phyloP scores from a whole-genome alignment of 2,797 vertebrate genomes.

The Graptemys geographica region DNA sequence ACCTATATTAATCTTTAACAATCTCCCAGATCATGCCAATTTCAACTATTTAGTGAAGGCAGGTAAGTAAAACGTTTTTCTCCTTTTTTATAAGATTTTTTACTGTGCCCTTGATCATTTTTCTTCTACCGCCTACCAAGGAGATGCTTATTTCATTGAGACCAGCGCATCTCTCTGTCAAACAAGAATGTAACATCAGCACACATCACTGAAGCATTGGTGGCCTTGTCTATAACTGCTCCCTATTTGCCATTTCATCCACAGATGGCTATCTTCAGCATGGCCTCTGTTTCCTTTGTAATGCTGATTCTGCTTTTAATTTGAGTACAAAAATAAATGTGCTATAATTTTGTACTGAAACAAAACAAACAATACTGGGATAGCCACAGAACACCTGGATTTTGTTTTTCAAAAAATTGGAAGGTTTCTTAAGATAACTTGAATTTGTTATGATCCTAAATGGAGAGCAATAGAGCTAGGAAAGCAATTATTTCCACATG shows the following conservation, averaged over 20 bases:
- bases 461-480: constrained; percentile 38
- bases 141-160: not conserved
- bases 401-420: constrained; percentile 60
- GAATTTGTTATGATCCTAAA: constrained; percentile 53
- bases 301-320: constrained; percentile 54
- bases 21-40: not conserved
- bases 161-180: not conserved
- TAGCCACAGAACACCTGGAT: constrained; percentile 30
- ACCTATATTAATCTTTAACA: not conserved
- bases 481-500: constrained; percentile 56
- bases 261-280: constrained; percentile 14
- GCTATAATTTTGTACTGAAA: constrained; percentile 41
- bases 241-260: not conserved
- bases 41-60: too few species aligned
- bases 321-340: constrained; percentile 57
- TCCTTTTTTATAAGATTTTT: not conserved
- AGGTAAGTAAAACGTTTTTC: not conserved
- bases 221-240: not conserved
- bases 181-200: not conserved
- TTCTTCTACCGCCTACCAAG: not conserved
- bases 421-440: constrained; percentile 48
- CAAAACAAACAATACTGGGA: constrained; percentile 48
- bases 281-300: constrained; percentile 16
- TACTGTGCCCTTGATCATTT: not conserved
- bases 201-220: not conserved